Percentiles rank a stretch among this genome's conserved stretches.
These are phyloP conservation scores for Albula glossodonta DNA, from an alignment of 2,113 vertebrate genomes.

Conservation along the genomic window DNA sequence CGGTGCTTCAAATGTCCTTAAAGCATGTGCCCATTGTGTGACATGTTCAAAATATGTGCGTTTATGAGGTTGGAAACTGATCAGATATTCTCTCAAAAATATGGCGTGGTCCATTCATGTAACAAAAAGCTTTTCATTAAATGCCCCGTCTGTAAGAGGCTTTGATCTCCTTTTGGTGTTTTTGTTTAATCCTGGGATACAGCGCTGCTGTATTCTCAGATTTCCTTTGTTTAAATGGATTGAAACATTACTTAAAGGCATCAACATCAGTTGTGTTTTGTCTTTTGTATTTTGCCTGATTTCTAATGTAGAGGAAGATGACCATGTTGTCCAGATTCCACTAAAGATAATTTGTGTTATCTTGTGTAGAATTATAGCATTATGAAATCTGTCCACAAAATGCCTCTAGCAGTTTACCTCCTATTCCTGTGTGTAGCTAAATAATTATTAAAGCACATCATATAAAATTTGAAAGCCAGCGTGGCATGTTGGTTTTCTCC, in stretches of 20 bases:
- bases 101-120: not conserved
- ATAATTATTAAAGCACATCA: not conserved
- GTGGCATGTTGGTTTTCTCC: not conserved
- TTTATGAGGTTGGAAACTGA: not conserved
- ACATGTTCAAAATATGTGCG: not conserved
- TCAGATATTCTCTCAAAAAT: not conserved
- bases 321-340: too few relatives aligned
- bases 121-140: not conserved
- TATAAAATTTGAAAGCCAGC: not conserved
- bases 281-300: too few relatives aligned
- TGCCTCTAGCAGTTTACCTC: too few relatives aligned
- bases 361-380: too few relatives aligned
- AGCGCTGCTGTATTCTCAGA: not conserved
- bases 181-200: not conserved
- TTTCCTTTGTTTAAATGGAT: too few relatives aligned
- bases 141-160: not conserved
- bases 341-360: too few relatives aligned
- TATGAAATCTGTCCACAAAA: too few relatives aligned
- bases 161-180: not conserved
- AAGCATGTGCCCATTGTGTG: not conserved
- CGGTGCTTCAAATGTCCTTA: not conserved
- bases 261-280: too few relatives aligned
- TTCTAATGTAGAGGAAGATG: too few relatives aligned
- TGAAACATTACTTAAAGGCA: too few relatives aligned
- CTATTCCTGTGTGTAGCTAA: not conserved